Base-by-base conservation (phyloP, 1,140 invertebrate species). In the Mya arenaria region DNA sequence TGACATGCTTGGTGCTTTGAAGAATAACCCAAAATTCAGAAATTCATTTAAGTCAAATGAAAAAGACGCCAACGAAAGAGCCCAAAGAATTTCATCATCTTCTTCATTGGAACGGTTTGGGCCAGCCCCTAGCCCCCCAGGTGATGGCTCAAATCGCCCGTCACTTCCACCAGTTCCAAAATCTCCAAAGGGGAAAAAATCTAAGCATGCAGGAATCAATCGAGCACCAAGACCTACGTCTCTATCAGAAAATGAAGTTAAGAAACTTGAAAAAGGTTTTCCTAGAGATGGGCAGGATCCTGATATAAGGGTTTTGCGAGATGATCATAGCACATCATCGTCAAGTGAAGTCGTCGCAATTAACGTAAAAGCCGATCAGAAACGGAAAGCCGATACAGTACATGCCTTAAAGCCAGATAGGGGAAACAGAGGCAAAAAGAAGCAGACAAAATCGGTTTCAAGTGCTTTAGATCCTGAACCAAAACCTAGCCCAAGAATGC, bases 11-110 rank as follows among this genome's bases (percentile, higher is more conserved):
- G 74, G 25, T 56, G 86, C 85, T 25, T 69, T 88, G 10, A 82
- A 86, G 8, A 75, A 44, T 25, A 86, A 86, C 48, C 52, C 73
- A 4, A 86, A 84, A 30, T 88, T 88, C 41, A 72, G 78, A 39
- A 74, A 84, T 10, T 79, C 85, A n/a, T 88, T 85, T 39, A 78
- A 82, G 28, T 58, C 65, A 32, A 86, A 48, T 32, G 86, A 88
- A 56, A 60, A 48, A 19, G 86, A 88, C 39, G 86, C 86, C 41
- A 80, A 84, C 23, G 83, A 86, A 25, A 81, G 86, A 80, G 75
- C 80, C 0, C 75, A 77, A 25, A 82, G 85, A 44, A 82, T 88
- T 44, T 85, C 83, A 10, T 78, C 73, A 37, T 77, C 69, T 15
- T 72, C 71, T 58, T 79, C 68, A 25, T 68, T 52, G 36, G 39